phyloP scores from a whole-genome alignment of 2,888 invertebrate genomes.

The Volucella inanis region DNA sequence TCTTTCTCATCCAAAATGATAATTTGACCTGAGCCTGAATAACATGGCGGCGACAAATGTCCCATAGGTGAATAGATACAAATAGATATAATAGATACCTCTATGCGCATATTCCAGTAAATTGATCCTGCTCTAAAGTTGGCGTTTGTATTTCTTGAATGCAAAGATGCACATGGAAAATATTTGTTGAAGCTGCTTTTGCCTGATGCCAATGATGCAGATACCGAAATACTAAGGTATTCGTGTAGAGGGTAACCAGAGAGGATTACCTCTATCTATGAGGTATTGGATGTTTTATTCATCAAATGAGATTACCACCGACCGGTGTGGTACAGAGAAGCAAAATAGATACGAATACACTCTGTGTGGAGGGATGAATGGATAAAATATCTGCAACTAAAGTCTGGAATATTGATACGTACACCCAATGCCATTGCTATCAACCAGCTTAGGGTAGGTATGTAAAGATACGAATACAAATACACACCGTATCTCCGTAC shows the following conservation, averaged over 20 bases:
- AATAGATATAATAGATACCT: constrained; percentile 27
- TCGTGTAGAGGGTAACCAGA: constrained; percentile 1
- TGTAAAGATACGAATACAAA: too few relatives aligned
- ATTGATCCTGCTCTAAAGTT: constrained; percentile 47
- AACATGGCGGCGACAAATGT: constrained; percentile 62
- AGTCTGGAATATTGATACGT: constrained; percentile 68
- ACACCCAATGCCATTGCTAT: constrained; percentile 20
- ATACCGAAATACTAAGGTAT: background rate
- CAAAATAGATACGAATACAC: background rate
- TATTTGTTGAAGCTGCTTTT: constrained; percentile 16
- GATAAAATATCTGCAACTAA: constrained; percentile 71
- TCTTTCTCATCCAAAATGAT: constrained; percentile 61
- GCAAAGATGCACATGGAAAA: constrained; percentile 51
- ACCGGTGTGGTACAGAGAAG: constrained; percentile 12
- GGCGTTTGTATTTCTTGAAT: constrained; percentile 22
- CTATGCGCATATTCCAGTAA: constrained; percentile 61
- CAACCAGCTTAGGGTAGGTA: constrained; percentile 48
- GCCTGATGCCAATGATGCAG: constrained; percentile 22
- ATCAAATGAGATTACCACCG: constrained; percentile 56
- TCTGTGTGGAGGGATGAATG: constrained; percentile 28
- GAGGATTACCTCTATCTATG: constrained; percentile 50
- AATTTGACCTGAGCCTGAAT: constrained; percentile 71
- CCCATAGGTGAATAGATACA: constrained; percentile 18
- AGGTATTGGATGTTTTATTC: constrained; percentile 64
- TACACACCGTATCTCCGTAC: background rate